A percentile compares a stretch with the other conserved stretches of the same genome.
Evolutionary conservation across 2,888 invertebrate species (phyloP).

Genomic region (Eumacrocentrus americanus): DNA sequence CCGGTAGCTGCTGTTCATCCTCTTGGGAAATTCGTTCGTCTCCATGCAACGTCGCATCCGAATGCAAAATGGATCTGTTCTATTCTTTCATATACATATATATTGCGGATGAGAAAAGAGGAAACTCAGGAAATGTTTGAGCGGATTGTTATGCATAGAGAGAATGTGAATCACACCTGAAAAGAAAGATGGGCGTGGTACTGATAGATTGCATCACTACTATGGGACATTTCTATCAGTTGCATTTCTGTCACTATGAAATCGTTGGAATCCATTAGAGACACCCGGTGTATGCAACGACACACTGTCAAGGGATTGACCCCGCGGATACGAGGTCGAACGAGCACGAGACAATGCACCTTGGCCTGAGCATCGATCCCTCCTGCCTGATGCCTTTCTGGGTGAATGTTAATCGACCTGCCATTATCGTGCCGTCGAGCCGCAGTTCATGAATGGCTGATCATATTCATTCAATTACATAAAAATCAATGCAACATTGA

Average conservation of each 20-base stretch:
- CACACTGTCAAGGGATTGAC: conserved; percentile 14
- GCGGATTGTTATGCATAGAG: neutral
- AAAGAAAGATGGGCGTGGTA: neutral
- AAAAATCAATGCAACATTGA: neutral
- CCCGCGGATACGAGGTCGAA: conserved; percentile 22
- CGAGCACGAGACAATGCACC: conserved; percentile 28
- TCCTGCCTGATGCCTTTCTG: conserved; percentile 16
- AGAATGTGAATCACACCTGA: neutral
- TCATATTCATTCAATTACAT: conserved; percentile 21
- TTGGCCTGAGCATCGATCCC: conserved; percentile 23
- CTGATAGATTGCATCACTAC: neutral
- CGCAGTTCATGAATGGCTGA: conserved; percentile 16
- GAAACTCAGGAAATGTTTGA: too few species aligned
- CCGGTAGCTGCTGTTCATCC: conserved; percentile 2
- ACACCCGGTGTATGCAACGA: neutral
- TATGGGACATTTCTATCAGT: neutral
- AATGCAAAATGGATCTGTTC: neutral
- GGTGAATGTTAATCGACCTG: conserved; percentile 32
- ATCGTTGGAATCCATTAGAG: neutral
- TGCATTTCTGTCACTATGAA: neutral
- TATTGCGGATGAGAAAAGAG: neutral
- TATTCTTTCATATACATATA: neutral
- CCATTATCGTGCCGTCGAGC: conserved; percentile 12
- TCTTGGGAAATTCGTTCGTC: conserved; percentile 12
- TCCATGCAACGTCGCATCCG: conserved; percentile 3